Conservation (phyloP, 1,140 invertebrate genomes). For the Bombus confusus region DNA sequence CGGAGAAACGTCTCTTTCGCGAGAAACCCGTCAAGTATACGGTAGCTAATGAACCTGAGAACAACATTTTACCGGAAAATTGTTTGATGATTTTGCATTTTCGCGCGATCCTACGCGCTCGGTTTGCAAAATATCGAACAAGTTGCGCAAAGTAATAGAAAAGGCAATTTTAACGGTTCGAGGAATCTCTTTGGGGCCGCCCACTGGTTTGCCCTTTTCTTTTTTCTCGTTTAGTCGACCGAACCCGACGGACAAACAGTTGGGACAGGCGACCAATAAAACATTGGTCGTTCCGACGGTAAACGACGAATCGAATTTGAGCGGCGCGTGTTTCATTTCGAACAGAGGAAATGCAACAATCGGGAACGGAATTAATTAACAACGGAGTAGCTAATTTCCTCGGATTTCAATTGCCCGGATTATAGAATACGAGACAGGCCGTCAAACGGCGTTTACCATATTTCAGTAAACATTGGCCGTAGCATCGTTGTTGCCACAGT, state of each 20-base stretch:
- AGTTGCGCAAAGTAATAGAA: neutral
- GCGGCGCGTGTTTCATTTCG: neutral
- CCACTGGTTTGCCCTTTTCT: constrained; percentile 15
- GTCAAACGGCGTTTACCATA: constrained; percentile 15
- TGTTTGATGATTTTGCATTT: neutral
- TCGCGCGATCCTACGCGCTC: no score
- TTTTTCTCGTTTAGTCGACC: neutral
- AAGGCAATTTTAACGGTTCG: constrained; percentile 12
- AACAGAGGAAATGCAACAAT: no score
- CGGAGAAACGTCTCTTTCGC: neutral
- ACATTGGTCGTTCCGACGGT: neutral
- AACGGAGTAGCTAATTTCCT: constrained; percentile 11
- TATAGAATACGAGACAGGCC: neutral
- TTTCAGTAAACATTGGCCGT: constrained; percentile 37
- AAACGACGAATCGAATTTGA: neutral
- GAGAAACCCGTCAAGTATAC: no score
- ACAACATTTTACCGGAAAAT: neutral
- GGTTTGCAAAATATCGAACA: neutral
- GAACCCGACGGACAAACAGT: neutral
- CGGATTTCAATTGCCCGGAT: constrained; percentile 34
- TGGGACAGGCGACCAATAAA: neutral
- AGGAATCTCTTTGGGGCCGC: neutral
- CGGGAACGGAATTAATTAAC: constrained; percentile 38
- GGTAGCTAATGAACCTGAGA: neutral
- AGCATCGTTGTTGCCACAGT: constrained; percentile 21